Evolutionary conservation across 1,140 invertebrate species (phyloP).

Genomic region (Sarcophaga bullata): DNA sequence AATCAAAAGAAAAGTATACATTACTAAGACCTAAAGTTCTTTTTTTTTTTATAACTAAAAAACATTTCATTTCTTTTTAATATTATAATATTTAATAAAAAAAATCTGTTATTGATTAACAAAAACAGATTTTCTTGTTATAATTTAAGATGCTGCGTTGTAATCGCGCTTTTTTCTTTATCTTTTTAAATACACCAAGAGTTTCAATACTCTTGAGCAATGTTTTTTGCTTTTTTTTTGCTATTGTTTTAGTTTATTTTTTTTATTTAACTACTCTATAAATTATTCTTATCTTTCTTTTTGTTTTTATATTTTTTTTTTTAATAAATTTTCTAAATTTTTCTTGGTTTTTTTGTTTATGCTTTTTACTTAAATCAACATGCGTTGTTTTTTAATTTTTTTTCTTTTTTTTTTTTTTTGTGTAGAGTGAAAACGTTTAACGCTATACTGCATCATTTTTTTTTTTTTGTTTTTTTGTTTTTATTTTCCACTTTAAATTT

Average conservation of each 20-base stretch:
- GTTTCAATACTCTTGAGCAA: not conserved
- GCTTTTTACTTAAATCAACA: not conserved
- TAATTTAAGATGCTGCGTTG: constrained; percentile 8
- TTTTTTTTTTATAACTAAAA: constrained; percentile 50
- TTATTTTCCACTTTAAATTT: not conserved
- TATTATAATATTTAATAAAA: not conserved
- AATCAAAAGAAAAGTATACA: not conserved
- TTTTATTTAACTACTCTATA: constrained; percentile 48
- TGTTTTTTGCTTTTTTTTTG: not conserved
- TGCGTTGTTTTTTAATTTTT: constrained; percentile 9
- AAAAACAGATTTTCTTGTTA: constrained; percentile 5
- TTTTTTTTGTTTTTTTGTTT: not conserved
- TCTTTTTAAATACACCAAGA: not conserved
- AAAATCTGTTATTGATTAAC: not conserved
- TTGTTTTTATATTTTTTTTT: not conserved
- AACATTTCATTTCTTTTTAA: constrained; percentile 46
- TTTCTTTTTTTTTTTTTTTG: not conserved
- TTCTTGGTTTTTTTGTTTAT: not conserved
- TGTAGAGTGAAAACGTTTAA: constrained; percentile 25
- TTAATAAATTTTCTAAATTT: constrained; percentile 22
- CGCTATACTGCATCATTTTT: constrained; percentile 11
- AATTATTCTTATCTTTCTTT: constrained; percentile 47
- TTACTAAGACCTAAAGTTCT: constrained; percentile 37
- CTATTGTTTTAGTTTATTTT: constrained; percentile 17
- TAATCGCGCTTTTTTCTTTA: not conserved